Conservation (phyloP, 1,140 invertebrate genomes). For the Penaeus chinensis region DNA sequence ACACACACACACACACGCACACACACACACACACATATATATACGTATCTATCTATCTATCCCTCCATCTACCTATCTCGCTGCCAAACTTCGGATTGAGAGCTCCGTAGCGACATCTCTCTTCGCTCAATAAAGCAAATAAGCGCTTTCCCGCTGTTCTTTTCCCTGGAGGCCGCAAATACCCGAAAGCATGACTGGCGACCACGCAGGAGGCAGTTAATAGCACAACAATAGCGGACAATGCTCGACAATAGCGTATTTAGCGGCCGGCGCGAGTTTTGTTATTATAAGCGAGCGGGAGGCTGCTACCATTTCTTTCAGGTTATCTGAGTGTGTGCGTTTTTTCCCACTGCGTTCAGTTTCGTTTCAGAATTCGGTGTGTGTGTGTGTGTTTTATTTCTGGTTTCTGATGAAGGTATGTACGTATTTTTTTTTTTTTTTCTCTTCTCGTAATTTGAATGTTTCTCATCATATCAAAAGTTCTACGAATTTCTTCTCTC, state of each 20-base stretch:
- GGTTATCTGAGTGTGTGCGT: neutral
- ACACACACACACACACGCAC: too few species aligned
- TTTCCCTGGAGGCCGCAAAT: conserved; percentile 34
- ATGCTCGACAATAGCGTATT: conserved; percentile 54
- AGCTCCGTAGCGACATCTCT: neutral
- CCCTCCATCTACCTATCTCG: too few species aligned
- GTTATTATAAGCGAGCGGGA: conserved; percentile 45
- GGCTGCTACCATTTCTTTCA: neutral
- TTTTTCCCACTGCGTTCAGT: neutral
- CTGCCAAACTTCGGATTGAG: neutral
- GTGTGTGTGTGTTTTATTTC: too few species aligned
- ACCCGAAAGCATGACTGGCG: conserved; percentile 25
- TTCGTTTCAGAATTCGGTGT: neutral
- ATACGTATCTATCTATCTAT: too few species aligned
- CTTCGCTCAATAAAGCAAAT: conserved; percentile 46
- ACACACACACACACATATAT: too few species aligned
- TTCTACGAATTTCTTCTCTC: too few species aligned
- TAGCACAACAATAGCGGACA: conserved; percentile 50
- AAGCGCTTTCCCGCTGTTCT: conserved; percentile 39
- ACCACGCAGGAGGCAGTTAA: conserved; percentile 53
- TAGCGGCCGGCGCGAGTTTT: conserved; percentile 47
- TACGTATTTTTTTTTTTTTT: too few species aligned
- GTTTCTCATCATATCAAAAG: too few species aligned
- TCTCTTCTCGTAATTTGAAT: too few species aligned
- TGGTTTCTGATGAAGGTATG: too few species aligned